Evolutionary conservation across 1,140 invertebrate genomes (phyloP), one percentile per base, ranked within the genome.

Genomic region (Oedothorax gibbosus): DNA sequence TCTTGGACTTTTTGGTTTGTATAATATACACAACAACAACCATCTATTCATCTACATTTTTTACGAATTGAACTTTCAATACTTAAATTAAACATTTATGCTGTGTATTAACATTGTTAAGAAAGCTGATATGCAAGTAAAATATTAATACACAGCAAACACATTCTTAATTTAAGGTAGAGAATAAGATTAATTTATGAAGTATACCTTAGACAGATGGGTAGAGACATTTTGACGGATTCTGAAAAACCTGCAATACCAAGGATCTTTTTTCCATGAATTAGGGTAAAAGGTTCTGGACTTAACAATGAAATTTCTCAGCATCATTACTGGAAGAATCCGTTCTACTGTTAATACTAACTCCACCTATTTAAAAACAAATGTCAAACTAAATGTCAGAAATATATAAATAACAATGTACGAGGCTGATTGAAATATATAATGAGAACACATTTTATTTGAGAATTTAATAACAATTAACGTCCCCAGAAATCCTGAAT

Each of bases 311-410:
- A 89, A 90, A 62, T 89, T 88, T n/a, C 89, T 85, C 2, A 89
- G 87, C 53, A 91, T 87, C 78, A 90, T 89, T 60, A 89, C 87
- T 14, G 91, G 89, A 21, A 91, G 87, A 49, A 90, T 77, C 35
- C 88, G 87, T 86, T 92, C 91, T 14, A 92, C 91, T 83, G 91
- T 90, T 35, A 92, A 84, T 15, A 90, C 90, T 66, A 92, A 87
- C 78, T 91, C 89, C 57, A 91, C 89, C 90, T 90, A 62, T 62
- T 62, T 62, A 62, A 35, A 35, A 35, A 35, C 35, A 35, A 35
- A 35, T 5, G 5, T 35, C 35, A 35, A 35, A 35, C 35, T 35
- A 35, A 35, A 35, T 35, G 35, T 35, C 35, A 35, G 35, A 35
- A 35, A 35, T 35, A 35, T 35, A 35, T 35, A 35, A 35, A 35